These are phyloP conservation scores for Lophotriccus pileatus DNA, from an alignment of 2,797 vertebrate genomes.

Conservation along the genomic window DNA sequence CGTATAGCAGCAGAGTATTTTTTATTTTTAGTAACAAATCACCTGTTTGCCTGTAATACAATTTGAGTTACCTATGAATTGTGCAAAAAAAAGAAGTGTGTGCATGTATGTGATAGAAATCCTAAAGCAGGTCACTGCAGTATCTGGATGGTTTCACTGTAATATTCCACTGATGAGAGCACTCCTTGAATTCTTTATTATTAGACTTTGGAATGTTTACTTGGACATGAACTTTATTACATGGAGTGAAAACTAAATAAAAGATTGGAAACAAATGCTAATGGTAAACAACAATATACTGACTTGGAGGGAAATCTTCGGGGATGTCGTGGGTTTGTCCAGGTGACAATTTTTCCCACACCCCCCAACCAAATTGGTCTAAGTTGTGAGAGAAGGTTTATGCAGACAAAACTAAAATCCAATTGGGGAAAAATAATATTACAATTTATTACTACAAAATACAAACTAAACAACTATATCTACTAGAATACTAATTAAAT, in stretches of 20 bases:
- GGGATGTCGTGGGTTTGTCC: too few relatives aligned
- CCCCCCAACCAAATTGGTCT: too few relatives aligned
- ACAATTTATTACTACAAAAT: too few relatives aligned
- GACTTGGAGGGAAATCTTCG: not conserved
- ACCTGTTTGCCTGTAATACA: not conserved
- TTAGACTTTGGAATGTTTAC: not conserved
- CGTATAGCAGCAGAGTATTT: not conserved
- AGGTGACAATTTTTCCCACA: too few relatives aligned
- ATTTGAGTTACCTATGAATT: not conserved
- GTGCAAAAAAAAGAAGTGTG: not conserved
- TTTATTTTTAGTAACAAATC: not conserved
- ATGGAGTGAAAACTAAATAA: constrained; percentile 17
- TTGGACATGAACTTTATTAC: not conserved
- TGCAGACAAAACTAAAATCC: too few relatives aligned
- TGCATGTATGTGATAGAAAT: not conserved
- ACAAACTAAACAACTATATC: too few relatives aligned
- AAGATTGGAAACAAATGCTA: constrained; percentile 27
- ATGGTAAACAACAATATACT: not conserved
- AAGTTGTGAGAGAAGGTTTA: too few relatives aligned
- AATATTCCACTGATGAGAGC: not conserved
- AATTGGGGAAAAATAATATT: too few relatives aligned
- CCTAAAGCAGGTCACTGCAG: not conserved
- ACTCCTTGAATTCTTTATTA: not conserved
- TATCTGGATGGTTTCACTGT: not conserved
- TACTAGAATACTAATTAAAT: too few relatives aligned